Base-by-base conservation (phyloP, 1,140 invertebrate genomes). In the Drosophila bocki region DNA sequence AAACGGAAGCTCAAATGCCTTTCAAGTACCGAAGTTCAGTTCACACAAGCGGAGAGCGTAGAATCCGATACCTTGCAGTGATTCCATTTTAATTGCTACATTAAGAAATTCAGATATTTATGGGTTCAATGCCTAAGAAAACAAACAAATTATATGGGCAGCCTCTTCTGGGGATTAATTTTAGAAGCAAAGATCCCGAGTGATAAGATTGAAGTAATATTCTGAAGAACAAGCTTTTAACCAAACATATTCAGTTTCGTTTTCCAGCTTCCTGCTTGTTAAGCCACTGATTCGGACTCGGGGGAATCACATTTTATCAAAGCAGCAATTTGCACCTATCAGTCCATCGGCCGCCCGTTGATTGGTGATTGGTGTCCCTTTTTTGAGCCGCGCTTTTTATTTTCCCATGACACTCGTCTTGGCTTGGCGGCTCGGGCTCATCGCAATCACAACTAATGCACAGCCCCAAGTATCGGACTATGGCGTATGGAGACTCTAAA, bases 1-100 rank as follows among this genome's bases (percentile, higher is more conserved):
- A 78, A 85, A 67, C 82, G 82, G 82, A 85, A 85, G 78, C 69
- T 44, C 22, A 65, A 78, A 75, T 59, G 61, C 65, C 47, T 75
- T 72, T 75, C 41, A 70, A 62, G 78, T 81, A 76, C 74, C 56
- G 61, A 65, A 70, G 53, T 26, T 56, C 35, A 70, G 37, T 70
- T 54, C 74, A 64, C 17, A 41, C 35, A 75, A 58, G 39, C 26
- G 26, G 29, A 56, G 33, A 17, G 11, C 1, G 12, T 17, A 44
- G 26, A 50, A 67, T 33, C 19, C 19, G 37, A 50, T 63, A 22
- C 22, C 26, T 63, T 19, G 35, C 45, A 26, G 8, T 26, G 19
- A 54, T 19, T 39, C 51, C 51, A 54, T 39, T 19, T 39, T 56
- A 56, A 56, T 39, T 56, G 53, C 53, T 39, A 0, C 53, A 56